These are phyloP conservation scores for Atherinomorus stipes DNA, from an alignment of 2,113 vertebrate genomes.

Conservation along the genomic window DNA sequence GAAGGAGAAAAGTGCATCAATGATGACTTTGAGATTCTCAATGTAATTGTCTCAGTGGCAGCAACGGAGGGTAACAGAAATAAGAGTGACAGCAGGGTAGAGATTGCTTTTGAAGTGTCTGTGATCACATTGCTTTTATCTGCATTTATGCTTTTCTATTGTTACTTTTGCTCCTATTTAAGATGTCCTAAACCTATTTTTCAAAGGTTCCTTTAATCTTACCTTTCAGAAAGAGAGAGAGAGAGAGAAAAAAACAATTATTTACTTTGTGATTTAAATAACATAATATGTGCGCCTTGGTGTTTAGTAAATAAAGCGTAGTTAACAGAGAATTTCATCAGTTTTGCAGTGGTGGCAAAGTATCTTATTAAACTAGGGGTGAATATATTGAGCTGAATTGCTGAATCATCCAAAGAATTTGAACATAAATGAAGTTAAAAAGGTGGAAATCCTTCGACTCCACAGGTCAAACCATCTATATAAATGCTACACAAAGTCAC, in stretches of 20 bases:
- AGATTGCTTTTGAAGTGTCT: constrained; percentile 2
- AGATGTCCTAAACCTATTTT: no score
- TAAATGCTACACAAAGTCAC: constrained; percentile 16
- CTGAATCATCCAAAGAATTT: constrained; percentile 9
- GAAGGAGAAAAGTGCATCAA: constrained; percentile 22
- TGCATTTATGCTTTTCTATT: constrained; percentile 25
- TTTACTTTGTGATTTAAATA: not conserved
- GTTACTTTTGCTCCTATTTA: not conserved
- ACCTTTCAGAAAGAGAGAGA: not conserved
- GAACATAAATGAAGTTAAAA: constrained; percentile 15
- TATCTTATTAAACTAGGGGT: not conserved
- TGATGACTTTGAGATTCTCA: constrained; percentile 47
- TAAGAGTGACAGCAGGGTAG: constrained; percentile 19
- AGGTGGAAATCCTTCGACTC: not conserved
- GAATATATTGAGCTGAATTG: not conserved
- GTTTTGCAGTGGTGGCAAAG: not conserved
- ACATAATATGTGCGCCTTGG: not conserved
- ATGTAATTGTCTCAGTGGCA: constrained; percentile 31
- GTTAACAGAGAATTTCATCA: no score
- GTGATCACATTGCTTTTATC: constrained; percentile 30
- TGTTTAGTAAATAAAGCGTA: no score
- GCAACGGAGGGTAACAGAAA: constrained; percentile 40
- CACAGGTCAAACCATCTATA: constrained; percentile 25
- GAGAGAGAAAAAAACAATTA: not conserved
- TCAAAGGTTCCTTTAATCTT: constrained; percentile 21